Percentiles rank a stretch among this genome's conserved stretches.
phyloP scores from a whole-genome alignment of 1,140 invertebrate genomes.

The Drosophila sproati region DNA sequence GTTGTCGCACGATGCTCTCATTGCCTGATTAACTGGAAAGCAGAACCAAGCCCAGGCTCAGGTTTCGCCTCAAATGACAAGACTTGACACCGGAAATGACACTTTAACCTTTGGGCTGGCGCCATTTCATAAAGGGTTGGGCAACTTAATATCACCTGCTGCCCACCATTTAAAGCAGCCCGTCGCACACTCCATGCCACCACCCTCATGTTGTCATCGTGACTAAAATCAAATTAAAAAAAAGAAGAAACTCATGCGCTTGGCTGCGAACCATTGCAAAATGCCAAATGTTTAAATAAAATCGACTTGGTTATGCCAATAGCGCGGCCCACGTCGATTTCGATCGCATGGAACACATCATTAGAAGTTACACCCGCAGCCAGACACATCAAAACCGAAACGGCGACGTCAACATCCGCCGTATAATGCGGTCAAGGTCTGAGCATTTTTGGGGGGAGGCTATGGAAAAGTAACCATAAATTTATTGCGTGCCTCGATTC shows the following conservation, averaged over 20 bases:
- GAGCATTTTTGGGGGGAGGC: neutral
- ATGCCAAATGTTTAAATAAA: slow-evolving; percentile 66
- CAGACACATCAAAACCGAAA: slow-evolving; percentile 20
- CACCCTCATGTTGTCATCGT: slow-evolving; percentile 34
- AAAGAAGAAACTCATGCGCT: slow-evolving; percentile 21
- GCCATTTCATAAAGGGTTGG: slow-evolving; percentile 43
- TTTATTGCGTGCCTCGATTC: slow-evolving; percentile 69
- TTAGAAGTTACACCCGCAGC: slow-evolving; percentile 44
- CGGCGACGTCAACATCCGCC: slow-evolving; percentile 45
- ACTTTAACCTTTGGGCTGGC: slow-evolving; percentile 48
- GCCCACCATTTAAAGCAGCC: neutral
- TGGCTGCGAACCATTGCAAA: slow-evolving; percentile 46
- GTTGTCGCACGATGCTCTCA: slow-evolving; percentile 34
- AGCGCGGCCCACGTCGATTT: slow-evolving; percentile 21
- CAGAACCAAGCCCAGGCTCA: slow-evolving; percentile 12
- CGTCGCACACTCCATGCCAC: neutral
- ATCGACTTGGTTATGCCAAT: slow-evolving; percentile 69
- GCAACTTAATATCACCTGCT: slow-evolving; percentile 13
- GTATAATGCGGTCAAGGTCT: slow-evolving; percentile 76
- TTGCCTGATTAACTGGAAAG: neutral
- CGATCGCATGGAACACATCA: slow-evolving; percentile 53
- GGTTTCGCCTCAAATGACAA: slow-evolving; percentile 2
- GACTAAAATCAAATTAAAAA: slow-evolving; percentile 33
- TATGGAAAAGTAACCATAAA: slow-evolving; percentile 64
- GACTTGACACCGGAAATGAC: slow-evolving; percentile 34